A percentile compares a stretch with the other conserved stretches of the same genome.
phyloP scores from a whole-genome alignment of 2,797 vertebrate species.

The Sorex maritimensis region DNA sequence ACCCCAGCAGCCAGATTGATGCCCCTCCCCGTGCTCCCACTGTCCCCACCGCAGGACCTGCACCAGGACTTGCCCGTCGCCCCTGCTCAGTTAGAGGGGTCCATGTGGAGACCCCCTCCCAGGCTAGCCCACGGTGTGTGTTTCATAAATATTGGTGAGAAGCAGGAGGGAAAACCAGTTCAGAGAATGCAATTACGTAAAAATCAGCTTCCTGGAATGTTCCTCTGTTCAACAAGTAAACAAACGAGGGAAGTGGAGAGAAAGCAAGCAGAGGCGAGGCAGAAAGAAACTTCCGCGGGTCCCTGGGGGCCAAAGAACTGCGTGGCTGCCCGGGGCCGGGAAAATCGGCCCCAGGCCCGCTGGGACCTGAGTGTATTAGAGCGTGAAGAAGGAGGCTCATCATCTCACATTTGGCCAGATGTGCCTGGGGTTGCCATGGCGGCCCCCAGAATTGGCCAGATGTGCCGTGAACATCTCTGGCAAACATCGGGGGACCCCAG shows the following conservation, averaged over 20 bases:
- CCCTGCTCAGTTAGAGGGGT: background rate
- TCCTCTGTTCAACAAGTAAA: slow-evolving; percentile 69
- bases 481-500: slow-evolving; percentile 53
- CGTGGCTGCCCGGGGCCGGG: slow-evolving; percentile 65
- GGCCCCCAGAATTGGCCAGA: slow-evolving; percentile 60
- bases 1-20: background rate
- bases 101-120: background rate
- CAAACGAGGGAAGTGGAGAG: slow-evolving; percentile 20
- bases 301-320: background rate
- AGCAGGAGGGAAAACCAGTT: slow-evolving; percentile 10
- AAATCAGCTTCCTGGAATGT: slow-evolving; percentile 55
- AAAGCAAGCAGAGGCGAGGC: background rate
- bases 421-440: slow-evolving; percentile 71
- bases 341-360: background rate
- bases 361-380: slow-evolving; percentile 40
- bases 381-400: slow-evolving; percentile 61
- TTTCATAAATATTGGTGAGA: slow-evolving; percentile 53
- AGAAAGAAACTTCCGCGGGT: background rate
- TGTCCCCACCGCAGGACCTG: rapidly evolving
- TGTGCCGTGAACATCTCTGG: slow-evolving; percentile 70
- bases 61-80: background rate
- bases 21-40: background rate
- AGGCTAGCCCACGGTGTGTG: background rate
- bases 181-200: background rate
- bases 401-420: slow-evolving; percentile 62